Conservation (phyloP, 2,797 vertebrate species). For the Arrhamphus sclerolepis region DNA sequence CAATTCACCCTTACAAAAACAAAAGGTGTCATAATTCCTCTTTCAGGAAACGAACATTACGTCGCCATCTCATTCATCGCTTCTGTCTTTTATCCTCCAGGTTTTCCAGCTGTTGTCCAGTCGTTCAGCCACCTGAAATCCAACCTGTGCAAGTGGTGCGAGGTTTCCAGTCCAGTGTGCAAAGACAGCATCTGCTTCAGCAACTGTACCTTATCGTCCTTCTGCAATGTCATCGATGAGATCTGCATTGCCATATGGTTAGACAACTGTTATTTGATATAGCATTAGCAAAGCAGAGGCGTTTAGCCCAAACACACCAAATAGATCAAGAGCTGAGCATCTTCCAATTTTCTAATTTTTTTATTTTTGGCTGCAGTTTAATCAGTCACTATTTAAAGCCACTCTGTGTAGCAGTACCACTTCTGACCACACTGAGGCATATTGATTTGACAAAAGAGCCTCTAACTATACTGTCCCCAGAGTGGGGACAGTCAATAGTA, state of each 20-base stretch:
- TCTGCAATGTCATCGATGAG: slow-evolving; percentile 82
- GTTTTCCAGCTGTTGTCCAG: slow-evolving; percentile 28
- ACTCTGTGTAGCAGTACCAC: too few relatives aligned
- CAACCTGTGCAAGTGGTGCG: slow-evolving; percentile 90
- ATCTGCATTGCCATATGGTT: slow-evolving; percentile 90
- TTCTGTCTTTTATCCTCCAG: slow-evolving; percentile 49
- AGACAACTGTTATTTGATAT: slow-evolving; percentile 9
- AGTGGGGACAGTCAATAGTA: too few relatives aligned
- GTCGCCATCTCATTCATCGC: too few relatives aligned
- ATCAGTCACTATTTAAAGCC: too few relatives aligned
- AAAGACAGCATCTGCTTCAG: slow-evolving; percentile 84
- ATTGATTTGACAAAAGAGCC: too few relatives aligned
- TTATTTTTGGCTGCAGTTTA: too few relatives aligned
- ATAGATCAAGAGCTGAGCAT: not conserved
- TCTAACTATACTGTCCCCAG: too few relatives aligned
- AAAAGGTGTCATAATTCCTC: too few relatives aligned
- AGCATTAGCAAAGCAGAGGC: not conserved
- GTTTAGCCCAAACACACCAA: too few relatives aligned
- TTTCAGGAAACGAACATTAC: too few relatives aligned
- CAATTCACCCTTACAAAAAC: too few relatives aligned
- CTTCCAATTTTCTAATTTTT: not conserved
- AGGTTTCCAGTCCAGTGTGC: slow-evolving; percentile 81
- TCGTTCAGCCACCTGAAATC: slow-evolving; percentile 81
- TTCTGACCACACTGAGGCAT: too few relatives aligned
- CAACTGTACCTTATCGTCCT: slow-evolving; percentile 89